phyloP scores from a whole-genome alignment of 2,797 vertebrate genomes.

The Poeciliopsis infans region DNA sequence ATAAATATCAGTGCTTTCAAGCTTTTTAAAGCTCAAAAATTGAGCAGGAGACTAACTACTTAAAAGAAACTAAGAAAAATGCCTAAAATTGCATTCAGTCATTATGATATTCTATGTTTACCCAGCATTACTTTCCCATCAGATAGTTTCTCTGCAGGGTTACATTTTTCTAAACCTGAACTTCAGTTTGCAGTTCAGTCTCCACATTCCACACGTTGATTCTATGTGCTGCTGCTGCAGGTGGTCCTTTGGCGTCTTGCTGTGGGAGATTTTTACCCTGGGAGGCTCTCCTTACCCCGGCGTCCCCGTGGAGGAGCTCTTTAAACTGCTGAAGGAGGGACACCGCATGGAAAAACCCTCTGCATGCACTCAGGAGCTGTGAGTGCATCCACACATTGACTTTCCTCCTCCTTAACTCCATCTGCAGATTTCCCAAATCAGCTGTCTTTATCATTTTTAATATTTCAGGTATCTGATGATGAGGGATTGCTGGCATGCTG shows the following conservation, averaged over 20 bases:
- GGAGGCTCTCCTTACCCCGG: conserved; percentile 93
- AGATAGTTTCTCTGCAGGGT: neutral
- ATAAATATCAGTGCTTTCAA: neutral
- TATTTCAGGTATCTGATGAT: conserved; percentile 88
- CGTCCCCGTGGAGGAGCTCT: conserved; percentile 92
- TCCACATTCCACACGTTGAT: neutral
- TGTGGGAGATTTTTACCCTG: conserved; percentile 96
- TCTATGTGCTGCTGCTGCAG: conserved; percentile 64
- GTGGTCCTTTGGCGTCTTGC: conserved; percentile 92
- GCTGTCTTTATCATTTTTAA: neutral
- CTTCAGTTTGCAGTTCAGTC: neutral
- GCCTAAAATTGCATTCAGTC: too few species aligned
- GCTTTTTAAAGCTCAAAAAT: neutral
- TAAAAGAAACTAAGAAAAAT: too few species aligned
- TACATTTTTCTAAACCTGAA: neutral
- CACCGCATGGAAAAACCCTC: conserved; percentile 94
- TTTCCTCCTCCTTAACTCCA: neutral
- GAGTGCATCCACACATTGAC: conserved; percentile 60
- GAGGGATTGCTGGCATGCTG: conserved; percentile 90
- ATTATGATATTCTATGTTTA: too few species aligned
- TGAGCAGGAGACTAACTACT: neutral
- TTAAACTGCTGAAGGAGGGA: conserved; percentile 94
- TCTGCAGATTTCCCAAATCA: neutral
- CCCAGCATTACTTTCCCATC: too few species aligned
- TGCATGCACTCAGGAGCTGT: conserved; percentile 91